A percentile compares a stretch with the other conserved stretches of the same genome.
Evolutionary conservation across 2,888 invertebrate species (phyloP).

Genomic region (Thera obeliscata): DNA sequence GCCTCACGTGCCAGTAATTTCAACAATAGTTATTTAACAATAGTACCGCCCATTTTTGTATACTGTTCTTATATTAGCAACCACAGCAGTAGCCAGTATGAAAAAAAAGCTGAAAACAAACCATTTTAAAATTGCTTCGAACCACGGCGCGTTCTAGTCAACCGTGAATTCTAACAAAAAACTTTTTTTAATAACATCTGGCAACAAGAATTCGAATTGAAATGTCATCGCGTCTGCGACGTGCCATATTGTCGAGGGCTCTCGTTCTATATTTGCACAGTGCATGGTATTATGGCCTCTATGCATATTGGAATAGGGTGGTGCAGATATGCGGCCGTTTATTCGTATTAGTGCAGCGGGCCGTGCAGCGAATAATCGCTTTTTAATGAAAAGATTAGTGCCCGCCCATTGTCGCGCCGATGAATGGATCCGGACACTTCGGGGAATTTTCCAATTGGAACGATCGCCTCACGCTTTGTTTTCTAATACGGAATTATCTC

Average conservation of each 20-base stretch:
- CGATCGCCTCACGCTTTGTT: constrained; percentile 46
- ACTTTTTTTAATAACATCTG: constrained; percentile 68
- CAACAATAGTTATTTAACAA: too few relatives aligned
- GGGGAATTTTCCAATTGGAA: constrained; percentile 78
- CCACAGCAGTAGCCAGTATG: too few relatives aligned
- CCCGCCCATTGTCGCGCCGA: constrained; percentile 68
- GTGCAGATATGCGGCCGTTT: constrained; percentile 48
- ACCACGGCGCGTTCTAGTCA: constrained; percentile 48
- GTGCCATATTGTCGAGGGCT: constrained; percentile 66
- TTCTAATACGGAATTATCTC: constrained; percentile 39
- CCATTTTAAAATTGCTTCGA: constrained; percentile 28
- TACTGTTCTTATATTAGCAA: too few relatives aligned
- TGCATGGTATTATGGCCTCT: constrained; percentile 49
- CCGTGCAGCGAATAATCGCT: constrained; percentile 82
- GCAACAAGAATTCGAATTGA: constrained; percentile 80
- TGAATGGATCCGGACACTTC: constrained; percentile 72
- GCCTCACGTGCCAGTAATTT: too few relatives aligned
- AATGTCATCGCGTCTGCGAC: constrained; percentile 75
- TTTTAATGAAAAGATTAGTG: constrained; percentile 84
- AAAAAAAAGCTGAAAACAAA: constrained; percentile 6
- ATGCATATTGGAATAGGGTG: constrained; percentile 41
- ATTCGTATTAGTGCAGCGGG: constrained; percentile 79
- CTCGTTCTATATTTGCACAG: constrained; percentile 37
- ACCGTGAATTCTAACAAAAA: constrained; percentile 56
- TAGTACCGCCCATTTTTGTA: too few relatives aligned